phyloP scores from a whole-genome alignment of 2,113 vertebrate species.

The Hystrix brachyura region DNA sequence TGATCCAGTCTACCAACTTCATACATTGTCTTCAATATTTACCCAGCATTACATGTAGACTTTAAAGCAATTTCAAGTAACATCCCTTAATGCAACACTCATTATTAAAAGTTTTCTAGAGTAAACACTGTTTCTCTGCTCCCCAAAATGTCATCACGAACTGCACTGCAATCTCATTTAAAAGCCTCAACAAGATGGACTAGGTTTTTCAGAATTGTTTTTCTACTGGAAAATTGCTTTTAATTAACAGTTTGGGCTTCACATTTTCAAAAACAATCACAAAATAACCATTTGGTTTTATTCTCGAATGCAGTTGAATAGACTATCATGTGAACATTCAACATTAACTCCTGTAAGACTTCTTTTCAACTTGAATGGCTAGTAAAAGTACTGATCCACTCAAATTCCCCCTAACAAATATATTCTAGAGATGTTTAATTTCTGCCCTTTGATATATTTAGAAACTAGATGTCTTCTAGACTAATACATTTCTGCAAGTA shows the following conservation, averaged over 20 bases:
- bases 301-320: neutral
- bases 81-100: neutral
- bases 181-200: neutral
- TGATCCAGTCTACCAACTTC: neutral
- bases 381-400: neutral
- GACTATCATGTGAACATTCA: neutral
- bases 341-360: neutral
- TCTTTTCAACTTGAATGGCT: constrained; percentile 30
- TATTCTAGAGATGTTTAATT: neutral
- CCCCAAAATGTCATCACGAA: neutral
- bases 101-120: constrained; percentile 11
- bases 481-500: constrained; percentile 4
- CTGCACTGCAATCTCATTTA: neutral
- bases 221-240: constrained; percentile 2
- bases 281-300: constrained; percentile 8
- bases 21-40: neutral
- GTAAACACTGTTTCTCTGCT: neutral
- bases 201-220: neutral
- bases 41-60: neutral
- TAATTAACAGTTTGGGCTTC: neutral
- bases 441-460: neutral
- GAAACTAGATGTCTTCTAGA: constrained; percentile 19
- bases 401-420: neutral
- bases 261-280: neutral
- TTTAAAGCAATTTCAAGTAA: constrained; percentile 37